Evolutionary conservation across 1,140 invertebrate species (phyloP).

Genomic region (Dendrolimus punctatus): DNA sequence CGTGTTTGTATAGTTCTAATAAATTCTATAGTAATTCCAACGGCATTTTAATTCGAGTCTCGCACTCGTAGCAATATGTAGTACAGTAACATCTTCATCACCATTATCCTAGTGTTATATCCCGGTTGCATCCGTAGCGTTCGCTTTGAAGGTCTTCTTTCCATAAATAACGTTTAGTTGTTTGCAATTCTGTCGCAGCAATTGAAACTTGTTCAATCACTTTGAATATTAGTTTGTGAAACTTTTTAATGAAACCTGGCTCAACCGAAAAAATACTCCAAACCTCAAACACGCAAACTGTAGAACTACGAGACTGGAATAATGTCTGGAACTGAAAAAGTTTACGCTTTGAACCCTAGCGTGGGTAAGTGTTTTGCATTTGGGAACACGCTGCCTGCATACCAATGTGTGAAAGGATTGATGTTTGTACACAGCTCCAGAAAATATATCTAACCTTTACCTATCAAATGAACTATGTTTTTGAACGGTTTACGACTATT

Average conservation of each 20-base stretch:
- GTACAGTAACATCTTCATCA: too few relatives aligned
- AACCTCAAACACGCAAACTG: constrained; percentile 59
- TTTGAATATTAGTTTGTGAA: constrained; percentile 43
- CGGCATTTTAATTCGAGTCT: too few relatives aligned
- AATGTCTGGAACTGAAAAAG: constrained; percentile 63
- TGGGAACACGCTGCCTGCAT: constrained; percentile 48
- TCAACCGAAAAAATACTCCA: constrained; percentile 52
- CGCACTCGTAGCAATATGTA: too few relatives aligned
- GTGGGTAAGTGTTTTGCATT: constrained; percentile 65
- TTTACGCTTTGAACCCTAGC: constrained; percentile 60
- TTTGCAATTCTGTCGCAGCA: constrained; percentile 10
- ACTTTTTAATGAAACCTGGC: constrained; percentile 56
- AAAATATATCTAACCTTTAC: constrained; percentile 26
- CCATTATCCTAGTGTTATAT: too few relatives aligned
- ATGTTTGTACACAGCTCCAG: constrained; percentile 47
- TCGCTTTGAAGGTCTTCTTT: not conserved
- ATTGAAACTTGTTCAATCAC: constrained; percentile 45
- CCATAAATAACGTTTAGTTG: not conserved
- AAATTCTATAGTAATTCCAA: too few relatives aligned
- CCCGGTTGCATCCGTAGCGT: too few relatives aligned
- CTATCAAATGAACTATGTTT: constrained; percentile 5
- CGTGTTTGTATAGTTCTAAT: too few relatives aligned
- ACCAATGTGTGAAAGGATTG: constrained; percentile 63
- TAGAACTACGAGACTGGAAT: constrained; percentile 63
- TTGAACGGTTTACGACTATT: not conserved